A percentile compares a stretch with the other conserved stretches of the same genome.
phyloP scores from a whole-genome alignment of 1,140 invertebrate species.

The Heliconius melpomene region DNA sequence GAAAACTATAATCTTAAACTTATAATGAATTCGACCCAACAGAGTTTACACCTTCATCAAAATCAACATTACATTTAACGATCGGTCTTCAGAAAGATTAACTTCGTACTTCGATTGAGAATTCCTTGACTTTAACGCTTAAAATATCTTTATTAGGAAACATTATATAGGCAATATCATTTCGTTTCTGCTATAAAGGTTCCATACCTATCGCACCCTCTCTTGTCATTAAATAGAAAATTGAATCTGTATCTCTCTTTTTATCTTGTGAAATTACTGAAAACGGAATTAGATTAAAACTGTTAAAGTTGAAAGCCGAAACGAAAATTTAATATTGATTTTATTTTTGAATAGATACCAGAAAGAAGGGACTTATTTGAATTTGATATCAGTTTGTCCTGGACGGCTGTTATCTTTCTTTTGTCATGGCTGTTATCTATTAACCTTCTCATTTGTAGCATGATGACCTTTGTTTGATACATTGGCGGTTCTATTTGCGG shows the following conservation, averaged over 20 bases:
- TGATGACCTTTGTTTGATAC: too few species aligned
- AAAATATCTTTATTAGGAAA: conserved; percentile 16
- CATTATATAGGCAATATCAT: conserved; percentile 19
- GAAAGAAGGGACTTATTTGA: too few species aligned
- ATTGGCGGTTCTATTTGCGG: too few species aligned
- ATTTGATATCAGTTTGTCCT: too few species aligned
- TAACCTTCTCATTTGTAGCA: too few species aligned
- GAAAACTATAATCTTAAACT: conserved; percentile 7
- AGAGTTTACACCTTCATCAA: conserved; percentile 5
- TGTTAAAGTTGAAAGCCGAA: not conserved
- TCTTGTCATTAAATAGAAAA: conserved; percentile 44
- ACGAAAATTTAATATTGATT: not conserved
- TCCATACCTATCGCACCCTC: conserved; percentile 18
- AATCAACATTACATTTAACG: conserved; percentile 15
- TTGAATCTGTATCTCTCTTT: conserved; percentile 46
- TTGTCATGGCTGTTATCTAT: too few species aligned
- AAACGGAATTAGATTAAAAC: conserved; percentile 17
- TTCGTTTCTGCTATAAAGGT: conserved; percentile 23
- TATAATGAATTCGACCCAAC: not conserved
- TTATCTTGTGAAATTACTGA: conserved; percentile 29
- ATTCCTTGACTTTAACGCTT: conserved; percentile 7
- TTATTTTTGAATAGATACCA: too few species aligned
- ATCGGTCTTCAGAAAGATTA: not conserved
- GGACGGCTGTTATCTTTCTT: too few species aligned
- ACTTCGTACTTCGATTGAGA: conserved; percentile 26